Base-by-base conservation (phyloP, 2,888 invertebrate genomes). In the Pseudococcus longispinus region DNA sequence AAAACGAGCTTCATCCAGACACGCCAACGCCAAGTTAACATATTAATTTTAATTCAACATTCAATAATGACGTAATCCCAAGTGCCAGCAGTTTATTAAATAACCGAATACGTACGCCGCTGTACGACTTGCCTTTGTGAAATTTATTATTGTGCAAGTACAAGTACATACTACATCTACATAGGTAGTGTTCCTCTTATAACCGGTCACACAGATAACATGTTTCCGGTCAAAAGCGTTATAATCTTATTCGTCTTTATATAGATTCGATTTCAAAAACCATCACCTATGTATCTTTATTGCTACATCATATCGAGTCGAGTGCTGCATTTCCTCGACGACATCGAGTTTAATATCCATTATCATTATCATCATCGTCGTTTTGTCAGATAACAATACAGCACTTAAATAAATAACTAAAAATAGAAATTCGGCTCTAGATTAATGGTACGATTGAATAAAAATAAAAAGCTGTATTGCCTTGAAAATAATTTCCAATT, bases 21-120 rank as follows among this genome's bases (percentile, higher is more conserved):
- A n/a, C 29, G 74, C 74, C 74, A 26, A 29, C 74, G 74, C 15
- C 32, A 26, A 13, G 51, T n/a, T 18, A n/a, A 13, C 11, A 1
- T 65, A 74, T 37, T 74, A 74, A 74, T 37, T 70, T 74, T 51
- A 74, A 74, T 74, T 74, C n/a, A 74, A 37, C 74, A 37, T 74
- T 74, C 37, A 32, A 74, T 74, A 37, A 74, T 74, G 74, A 74
- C 37, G 37, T 26, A 74, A 65, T 65, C 26, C 13, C 65, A 26
- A 26, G 26, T 26, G 65, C 65, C 65, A 65, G 9, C 65, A 18
- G 51, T 51, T 65, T 65, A 65, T 65, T 23, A 65, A 65, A 65
- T 26, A 26, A 23, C 26, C 26, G 65, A 65, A 74, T 74, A 51
- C 46, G 46, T 46, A 46, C 46, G 46, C 5, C 8, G 37, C 9